Evolutionary conservation across 2,797 vertebrate species (phyloP).

Genomic region (Ceryle rudis): DNA sequence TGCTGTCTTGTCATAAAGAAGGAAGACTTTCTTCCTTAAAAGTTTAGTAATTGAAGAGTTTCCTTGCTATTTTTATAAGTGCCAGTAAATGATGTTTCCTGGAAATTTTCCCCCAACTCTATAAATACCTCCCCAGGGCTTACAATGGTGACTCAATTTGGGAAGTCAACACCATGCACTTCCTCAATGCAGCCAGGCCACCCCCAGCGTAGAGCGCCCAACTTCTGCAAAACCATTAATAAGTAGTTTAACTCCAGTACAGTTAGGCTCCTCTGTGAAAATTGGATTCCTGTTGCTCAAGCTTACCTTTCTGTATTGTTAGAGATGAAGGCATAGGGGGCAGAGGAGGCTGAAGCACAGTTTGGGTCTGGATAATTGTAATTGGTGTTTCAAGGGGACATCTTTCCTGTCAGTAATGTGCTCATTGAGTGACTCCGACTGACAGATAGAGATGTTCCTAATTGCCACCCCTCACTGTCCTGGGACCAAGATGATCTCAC

Average conservation of each 20-base stretch:
- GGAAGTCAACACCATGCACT: slow-evolving; percentile 77
- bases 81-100: slow-evolving; percentile 81
- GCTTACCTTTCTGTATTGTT: slow-evolving; percentile 33
- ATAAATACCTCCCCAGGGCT: slow-evolving; percentile 72
- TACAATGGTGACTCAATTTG: slow-evolving; percentile 77
- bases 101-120: slow-evolving; percentile 79
- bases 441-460: not conserved
- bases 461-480: not conserved
- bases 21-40: slow-evolving; percentile 56
- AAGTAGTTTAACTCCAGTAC: slow-evolving; percentile 33
- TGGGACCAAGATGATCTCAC: not conserved
- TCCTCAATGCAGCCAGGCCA: slow-evolving; percentile 73
- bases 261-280: slow-evolving; percentile 45
- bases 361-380: not conserved
- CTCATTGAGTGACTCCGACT: not conserved
- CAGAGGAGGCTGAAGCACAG: not conserved
- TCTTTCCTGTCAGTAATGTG: not conserved
- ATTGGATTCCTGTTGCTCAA: slow-evolving; percentile 41
- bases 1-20: slow-evolving; percentile 53
- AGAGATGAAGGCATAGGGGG: not conserved
- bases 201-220: not conserved
- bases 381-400: not conserved
- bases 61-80: slow-evolving; percentile 77
- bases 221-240: slow-evolving; percentile 81
- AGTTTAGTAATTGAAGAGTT: slow-evolving; percentile 72